phyloP scores from a whole-genome alignment of 2,797 vertebrate species.

The Channallabes apus region DNA sequence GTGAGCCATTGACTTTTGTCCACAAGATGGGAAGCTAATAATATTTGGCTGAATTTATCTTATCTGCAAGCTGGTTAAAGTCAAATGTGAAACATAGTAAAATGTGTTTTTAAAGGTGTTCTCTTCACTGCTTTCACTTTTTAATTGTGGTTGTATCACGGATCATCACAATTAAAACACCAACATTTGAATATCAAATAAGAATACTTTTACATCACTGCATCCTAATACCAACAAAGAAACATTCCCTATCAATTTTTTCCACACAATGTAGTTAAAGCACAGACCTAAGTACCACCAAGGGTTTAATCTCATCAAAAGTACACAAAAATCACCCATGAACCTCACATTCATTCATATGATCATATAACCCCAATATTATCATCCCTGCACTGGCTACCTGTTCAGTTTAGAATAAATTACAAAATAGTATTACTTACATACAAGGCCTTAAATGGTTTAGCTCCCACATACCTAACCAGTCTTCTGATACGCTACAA shows the following conservation, averaged over 20 bases:
- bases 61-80: not conserved
- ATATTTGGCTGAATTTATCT: not conserved
- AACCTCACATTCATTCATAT: no score
- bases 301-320: not conserved
- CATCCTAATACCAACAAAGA: not conserved
- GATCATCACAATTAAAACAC: not conserved
- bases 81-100: not conserved
- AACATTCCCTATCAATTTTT: not conserved
- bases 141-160: not conserved
- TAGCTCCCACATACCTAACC: no score
- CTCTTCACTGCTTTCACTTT: no score
- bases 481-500: no score
- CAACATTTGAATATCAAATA: not conserved
- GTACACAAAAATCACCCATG: not conserved
- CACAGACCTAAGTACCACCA: not conserved
- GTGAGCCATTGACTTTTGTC: not conserved
- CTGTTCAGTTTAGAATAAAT: no score
- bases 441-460: no score
- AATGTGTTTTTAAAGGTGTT: constrained; percentile 13
- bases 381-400: no score
- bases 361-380: no score
- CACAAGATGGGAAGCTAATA: not conserved
- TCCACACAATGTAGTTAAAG: not conserved
- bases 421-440: no score
- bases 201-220: not conserved